Conservation (phyloP, 2,797 vertebrate genomes). For the Enteromius fasciolatus region DNA sequence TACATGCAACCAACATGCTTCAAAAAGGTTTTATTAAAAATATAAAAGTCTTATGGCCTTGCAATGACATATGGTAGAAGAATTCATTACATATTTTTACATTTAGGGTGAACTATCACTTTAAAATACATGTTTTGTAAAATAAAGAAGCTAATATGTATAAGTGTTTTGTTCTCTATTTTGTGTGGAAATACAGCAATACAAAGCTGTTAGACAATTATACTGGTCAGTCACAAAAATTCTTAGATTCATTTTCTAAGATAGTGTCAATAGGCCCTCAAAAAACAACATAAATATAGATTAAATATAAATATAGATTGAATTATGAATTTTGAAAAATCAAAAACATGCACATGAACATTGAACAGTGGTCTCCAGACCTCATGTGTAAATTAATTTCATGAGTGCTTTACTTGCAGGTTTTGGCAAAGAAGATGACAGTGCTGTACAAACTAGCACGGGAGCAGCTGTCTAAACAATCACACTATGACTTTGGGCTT, state of each 20-base stretch:
- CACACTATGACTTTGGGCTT: constrained; percentile 97
- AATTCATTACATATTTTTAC: not conserved
- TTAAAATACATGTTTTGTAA: not conserved
- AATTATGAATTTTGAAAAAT: not conserved
- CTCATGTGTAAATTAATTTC: not conserved
- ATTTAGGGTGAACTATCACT: not conserved
- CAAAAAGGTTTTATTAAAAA: not conserved
- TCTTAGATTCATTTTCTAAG: not conserved
- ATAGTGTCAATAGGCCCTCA: not conserved
- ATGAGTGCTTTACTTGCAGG: constrained; percentile 69
- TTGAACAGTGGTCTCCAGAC: not conserved
- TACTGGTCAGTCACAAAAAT: not conserved
- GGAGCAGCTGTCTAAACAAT: constrained; percentile 95
- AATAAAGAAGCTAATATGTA: not conserved
- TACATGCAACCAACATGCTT: not conserved
- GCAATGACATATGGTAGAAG: not conserved
- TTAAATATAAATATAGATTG: not conserved
- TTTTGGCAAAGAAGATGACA: constrained; percentile 97
- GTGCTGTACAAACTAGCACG: constrained; percentile 92
- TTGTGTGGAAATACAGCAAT: not conserved
- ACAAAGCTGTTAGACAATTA: not conserved
- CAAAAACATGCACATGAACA: not conserved
- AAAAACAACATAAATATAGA: not conserved
- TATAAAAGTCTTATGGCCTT: not conserved
- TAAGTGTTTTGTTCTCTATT: not conserved